Evolutionary conservation across 1,140 invertebrate genomes (phyloP).

Genomic region (Brachionus paranguensis): DNA sequence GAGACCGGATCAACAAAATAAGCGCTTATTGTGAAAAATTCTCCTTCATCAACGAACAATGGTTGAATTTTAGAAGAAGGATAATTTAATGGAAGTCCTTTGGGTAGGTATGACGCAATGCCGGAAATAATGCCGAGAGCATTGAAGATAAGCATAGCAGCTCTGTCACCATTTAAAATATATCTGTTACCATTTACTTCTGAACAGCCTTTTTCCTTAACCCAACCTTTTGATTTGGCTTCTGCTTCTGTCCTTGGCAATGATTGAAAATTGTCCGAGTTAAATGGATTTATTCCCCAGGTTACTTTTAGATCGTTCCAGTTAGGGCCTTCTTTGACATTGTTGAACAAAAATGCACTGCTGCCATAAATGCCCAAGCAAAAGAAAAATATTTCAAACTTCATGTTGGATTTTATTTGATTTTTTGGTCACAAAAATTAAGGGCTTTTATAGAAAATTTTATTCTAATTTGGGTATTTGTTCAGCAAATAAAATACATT

Average conservation of each 20-base stretch:
- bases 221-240: conserved; percentile 13
- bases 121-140: conserved; percentile 51
- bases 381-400: neutral
- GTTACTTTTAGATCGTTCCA: conserved; percentile 40
- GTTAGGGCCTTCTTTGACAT: neutral
- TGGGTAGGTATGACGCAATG: conserved; percentile 25
- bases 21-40: conserved; percentile 34
- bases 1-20: conserved; percentile 41
- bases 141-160: conserved; percentile 49
- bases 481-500: neutral
- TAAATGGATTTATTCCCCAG: conserved; percentile 40
- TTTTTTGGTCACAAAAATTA: neutral
- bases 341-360: neutral
- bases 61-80: conserved; percentile 26
- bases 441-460: neutral
- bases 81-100: conserved; percentile 31
- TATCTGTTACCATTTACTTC: conserved; percentile 47
- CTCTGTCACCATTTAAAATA: conserved; percentile 45
- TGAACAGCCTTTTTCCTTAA: conserved; percentile 6
- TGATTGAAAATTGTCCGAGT: neutral
- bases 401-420: neutral
- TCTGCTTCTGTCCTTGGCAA: conserved; percentile 1
- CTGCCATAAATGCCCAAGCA: neutral
- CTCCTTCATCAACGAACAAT: conserved; percentile 36
- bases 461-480: neutral